Base-by-base conservation (phyloP, 2,113 vertebrate genomes). In the Carollia perspicillata region DNA sequence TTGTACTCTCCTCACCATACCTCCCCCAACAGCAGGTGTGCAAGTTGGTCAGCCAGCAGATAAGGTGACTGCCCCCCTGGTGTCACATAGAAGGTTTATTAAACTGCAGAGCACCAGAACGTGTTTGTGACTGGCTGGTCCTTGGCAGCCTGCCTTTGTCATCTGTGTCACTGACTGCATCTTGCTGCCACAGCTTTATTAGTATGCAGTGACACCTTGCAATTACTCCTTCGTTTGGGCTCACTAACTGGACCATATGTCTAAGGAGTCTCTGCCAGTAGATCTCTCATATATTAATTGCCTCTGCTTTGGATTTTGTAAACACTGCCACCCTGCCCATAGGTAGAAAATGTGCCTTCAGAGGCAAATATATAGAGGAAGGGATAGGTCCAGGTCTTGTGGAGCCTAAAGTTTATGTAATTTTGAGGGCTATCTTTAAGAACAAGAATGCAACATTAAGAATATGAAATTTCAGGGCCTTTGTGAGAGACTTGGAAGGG, bases 211-310 rank as follows among this genome's bases (percentile, higher is more conserved):
- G 65, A 72, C 55, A 86, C 81, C 87, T 79, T 86, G 79, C 51
- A 80, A 89, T 93, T 93, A 63, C 66, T 95, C 75, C 55, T 94
- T 94, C 74, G 47, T 90, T 93, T 95, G 79, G 63, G 69, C 55
- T 44, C 90, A 66, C 12, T 97, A 92, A 71, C 93, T 66, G 5
- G 53, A 74, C 86, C 95, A 55, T 83, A 79, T 86, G 78, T 84
- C 79, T 53, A 68, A 95, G 33, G 26, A 28, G 44, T 20, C 65
- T 75, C 37, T n/a, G 86, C 30, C 87, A 84, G 53, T 33, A 81
- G n/a, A 37, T 35, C 65, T 66, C 66, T 40, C 1, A 1, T 60
- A 30, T 47, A 86, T 74, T 83, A 93, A 65, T 94, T 69, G 93
- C 13, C 14, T 89, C 84, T 92, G 37, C 80, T 92, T 92, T 81